Evolutionary conservation across 1,140 invertebrate genomes (phyloP), one percentile per base, ranked within the genome.

Genomic region (Macrocentrus cingulum): DNA sequence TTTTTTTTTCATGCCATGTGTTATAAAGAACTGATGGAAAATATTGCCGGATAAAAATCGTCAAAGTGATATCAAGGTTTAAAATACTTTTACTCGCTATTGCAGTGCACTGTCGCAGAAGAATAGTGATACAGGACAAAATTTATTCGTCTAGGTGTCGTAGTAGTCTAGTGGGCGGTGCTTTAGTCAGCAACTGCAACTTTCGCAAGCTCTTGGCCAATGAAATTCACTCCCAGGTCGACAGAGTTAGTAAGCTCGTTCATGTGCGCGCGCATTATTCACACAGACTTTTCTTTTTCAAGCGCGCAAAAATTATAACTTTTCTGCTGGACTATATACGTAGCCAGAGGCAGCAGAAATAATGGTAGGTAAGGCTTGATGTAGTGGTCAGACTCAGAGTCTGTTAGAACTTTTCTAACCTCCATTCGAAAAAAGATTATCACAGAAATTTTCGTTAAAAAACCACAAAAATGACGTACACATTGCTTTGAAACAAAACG

Each of bases 161-260:
- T 64, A 61, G 64, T 65, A 65, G 60, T 34, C 67, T 63, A 51
- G 67, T 74, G 67, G 72, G 74, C 71, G 71, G 66, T 69, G 56
- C 70, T 66, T 22, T 32, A 19, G 7, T 36, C 8, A 63, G 59
- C 72, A 76, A 71, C 72, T 76, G 71, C 65, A 71, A 75, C 68
- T 75, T 74, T 74, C 65, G 70, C 66, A 71, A 74, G 71, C 67
- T 73, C 66, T 56, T 68, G 66, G 61, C 75, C 75, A 76, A 75
- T 77, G 61, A 63, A 65, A 63, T 62, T n/a, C 16, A 34, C 37
- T 57, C 48, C 32, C 7, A 15, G 51, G 51, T 25, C 48, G 37
- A 41, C 5, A 49, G 16, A 37, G n/a, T 46, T 16, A 13, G 53
- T 32, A 56, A 56, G 54, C 54, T 56, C 41, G 9, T n/a, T 20